Evolutionary conservation across 2,113 vertebrate genomes (phyloP), one percentile per base, ranked within the genome.

Genomic region (Colossoma macropomum): DNA sequence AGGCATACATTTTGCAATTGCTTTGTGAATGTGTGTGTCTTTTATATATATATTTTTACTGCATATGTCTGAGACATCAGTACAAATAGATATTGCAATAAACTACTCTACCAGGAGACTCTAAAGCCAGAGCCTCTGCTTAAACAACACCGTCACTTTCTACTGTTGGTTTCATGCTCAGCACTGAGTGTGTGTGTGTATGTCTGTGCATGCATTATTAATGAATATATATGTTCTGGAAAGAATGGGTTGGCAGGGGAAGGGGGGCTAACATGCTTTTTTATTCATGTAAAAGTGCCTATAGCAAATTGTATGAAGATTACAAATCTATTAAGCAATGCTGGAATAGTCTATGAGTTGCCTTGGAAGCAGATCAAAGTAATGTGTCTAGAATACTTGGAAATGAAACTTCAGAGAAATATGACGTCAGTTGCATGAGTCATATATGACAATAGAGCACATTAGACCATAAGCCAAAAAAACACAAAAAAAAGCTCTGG

Each of bases 401-500:
- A 82, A 85, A 68, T 81, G 75, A 86, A 77, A 82, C 59, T 86
- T 85, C 48, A 75, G 68, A 75, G 80, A 77, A 79, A 52, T 72
- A 82, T 41, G n/a, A 81, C 52, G 48, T 65, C 62, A 74, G 69
- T n/a, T 75, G 52, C 16, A 48, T 83, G 79, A 82, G 84, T 82
- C 62, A 86, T 78, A 63, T 23, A 19, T 72, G 56, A 74, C 78
- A 77, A 77, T 60, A 85, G 45, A 65, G 30, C 45, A 62, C 75
- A 72, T 56, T 15, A 82, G 63, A 30, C 30, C n/a, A n/a, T n/a
- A 32, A 68, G 54, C 4, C 41, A 45, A 45, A 81, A 81, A 72
- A 48, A 38, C 71, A 54, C 52, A 76, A 72, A 59, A 23, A 21
- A 23, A 76, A 85, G 65, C 32, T 21, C 30, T 75, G 77, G 50